A percentile compares a stretch with the other conserved stretches of the same genome.
Evolutionary conservation across 2,888 invertebrate species (phyloP).

Genomic region (Tachina grossa): DNA sequence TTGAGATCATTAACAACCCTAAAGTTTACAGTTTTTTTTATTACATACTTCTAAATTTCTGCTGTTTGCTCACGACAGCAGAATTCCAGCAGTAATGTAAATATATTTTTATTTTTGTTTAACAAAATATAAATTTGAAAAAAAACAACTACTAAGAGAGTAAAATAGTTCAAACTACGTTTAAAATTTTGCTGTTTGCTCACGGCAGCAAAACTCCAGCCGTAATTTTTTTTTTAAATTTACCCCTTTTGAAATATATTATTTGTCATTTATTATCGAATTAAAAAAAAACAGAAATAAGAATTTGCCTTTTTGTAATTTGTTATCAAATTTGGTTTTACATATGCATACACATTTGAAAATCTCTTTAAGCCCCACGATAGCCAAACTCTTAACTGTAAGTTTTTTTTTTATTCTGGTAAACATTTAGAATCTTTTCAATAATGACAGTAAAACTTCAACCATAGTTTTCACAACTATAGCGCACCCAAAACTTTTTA

Average conservation of each 20-base stretch:
- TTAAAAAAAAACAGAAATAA: background rate
- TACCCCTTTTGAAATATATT: background rate
- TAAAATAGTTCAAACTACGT: slow-evolving; percentile 67
- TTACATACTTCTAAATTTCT: slow-evolving; percentile 76
- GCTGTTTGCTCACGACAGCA: slow-evolving; percentile 81
- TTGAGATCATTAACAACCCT: slow-evolving; percentile 49
- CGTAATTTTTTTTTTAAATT: slow-evolving; percentile 74
- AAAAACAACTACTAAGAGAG: background rate
- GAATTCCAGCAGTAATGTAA: slow-evolving; percentile 75
- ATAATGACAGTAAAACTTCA: slow-evolving; percentile 55
- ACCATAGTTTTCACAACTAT: slow-evolving; percentile 70
- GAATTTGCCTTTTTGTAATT: background rate
- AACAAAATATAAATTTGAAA: background rate
- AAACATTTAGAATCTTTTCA: slow-evolving; percentile 74
- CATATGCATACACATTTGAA: no score
- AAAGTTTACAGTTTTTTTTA: background rate
- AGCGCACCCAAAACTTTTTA: slow-evolving; percentile 21
- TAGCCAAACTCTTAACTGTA: slow-evolving; percentile 74
- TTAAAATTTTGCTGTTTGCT: slow-evolving; percentile 80
- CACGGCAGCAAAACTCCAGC: slow-evolving; percentile 79
- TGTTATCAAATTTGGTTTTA: background rate
- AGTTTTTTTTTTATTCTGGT: no score
- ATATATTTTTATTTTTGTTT: background rate
- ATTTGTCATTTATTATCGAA: background rate
- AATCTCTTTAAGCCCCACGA: slow-evolving; percentile 78